Percentiles rank a stretch among this genome's conserved stretches.
phyloP scores from a whole-genome alignment of 1,140 invertebrate species.

The Delia radicum region DNA sequence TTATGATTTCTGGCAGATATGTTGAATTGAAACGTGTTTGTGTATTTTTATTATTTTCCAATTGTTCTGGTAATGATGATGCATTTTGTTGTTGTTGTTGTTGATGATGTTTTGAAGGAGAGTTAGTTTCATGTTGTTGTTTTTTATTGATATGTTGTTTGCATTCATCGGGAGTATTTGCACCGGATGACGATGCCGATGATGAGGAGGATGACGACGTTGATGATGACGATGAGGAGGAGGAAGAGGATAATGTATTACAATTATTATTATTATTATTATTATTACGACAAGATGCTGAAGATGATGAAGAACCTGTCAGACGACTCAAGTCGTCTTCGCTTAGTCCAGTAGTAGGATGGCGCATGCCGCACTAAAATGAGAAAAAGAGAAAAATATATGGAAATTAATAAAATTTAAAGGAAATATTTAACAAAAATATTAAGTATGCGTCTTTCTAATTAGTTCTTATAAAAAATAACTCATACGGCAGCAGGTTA shows the following conservation, averaged over 20 bases:
- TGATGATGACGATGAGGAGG: slow-evolving; percentile 43
- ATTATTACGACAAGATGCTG: slow-evolving; percentile 31
- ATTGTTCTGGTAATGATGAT: slow-evolving; percentile 26
- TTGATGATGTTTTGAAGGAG: slow-evolving; percentile 25
- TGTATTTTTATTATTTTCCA: slow-evolving; percentile 36
- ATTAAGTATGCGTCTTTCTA: too few species aligned
- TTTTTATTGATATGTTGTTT: slow-evolving; percentile 23
- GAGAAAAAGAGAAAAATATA: slow-evolving; percentile 24
- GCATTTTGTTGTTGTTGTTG: slow-evolving; percentile 20
- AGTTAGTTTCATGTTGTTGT: slow-evolving; percentile 26
- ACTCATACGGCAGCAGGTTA: too few species aligned
- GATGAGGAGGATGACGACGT: slow-evolving; percentile 32
- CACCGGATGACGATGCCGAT: slow-evolving; percentile 11
- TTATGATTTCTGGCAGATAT: slow-evolving; percentile 52
- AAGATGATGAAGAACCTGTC: slow-evolving; percentile 52
- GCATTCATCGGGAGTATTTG: slow-evolving; percentile 29
- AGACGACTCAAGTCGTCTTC: slow-evolving; percentile 57
- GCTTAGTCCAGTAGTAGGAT: slow-evolving; percentile 55
- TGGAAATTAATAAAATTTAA: too few species aligned
- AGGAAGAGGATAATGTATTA: slow-evolving; percentile 25
- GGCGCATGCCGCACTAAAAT: slow-evolving; percentile 56
- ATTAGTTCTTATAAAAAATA: too few species aligned
- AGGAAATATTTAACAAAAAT: not conserved
- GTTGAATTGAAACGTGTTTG: slow-evolving; percentile 54
- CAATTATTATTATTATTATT: slow-evolving; percentile 26